These are phyloP conservation scores for Trimorus sp. DNA, from an alignment of 2,888 invertebrate species.

Conservation along the genomic window DNA sequence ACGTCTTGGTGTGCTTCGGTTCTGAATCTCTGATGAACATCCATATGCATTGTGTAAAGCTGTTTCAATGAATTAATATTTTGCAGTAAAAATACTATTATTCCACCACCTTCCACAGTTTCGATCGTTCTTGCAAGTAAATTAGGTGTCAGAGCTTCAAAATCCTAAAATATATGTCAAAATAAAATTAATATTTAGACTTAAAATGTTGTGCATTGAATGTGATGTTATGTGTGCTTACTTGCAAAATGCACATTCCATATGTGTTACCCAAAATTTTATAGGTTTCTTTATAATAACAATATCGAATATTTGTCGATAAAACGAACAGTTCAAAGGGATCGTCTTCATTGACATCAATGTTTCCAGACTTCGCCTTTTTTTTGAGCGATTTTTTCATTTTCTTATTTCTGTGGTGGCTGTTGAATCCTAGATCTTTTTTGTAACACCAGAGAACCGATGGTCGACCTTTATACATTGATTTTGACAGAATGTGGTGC, in stretches of 20 bases:
- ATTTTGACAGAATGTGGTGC: constrained; percentile 98
- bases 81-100: constrained; percentile 93
- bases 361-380: constrained; percentile 93
- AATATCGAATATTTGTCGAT: constrained; percentile 97
- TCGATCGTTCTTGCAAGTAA: constrained; percentile 97
- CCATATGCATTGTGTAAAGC: constrained; percentile 98
- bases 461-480: constrained; percentile 95
- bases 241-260: constrained; percentile 97
- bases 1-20: constrained; percentile 93
- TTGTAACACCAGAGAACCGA: constrained; percentile 99
- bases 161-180: constrained; percentile 89
- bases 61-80: constrained; percentile 94
- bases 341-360: constrained; percentile 96
- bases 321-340: constrained; percentile 98
- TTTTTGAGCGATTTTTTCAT: constrained; percentile 91
- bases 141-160: constrained; percentile 99
- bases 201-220: not conserved
- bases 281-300: constrained; percentile 98
- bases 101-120: constrained; percentile 98
- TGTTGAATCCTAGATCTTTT: constrained; percentile 85
- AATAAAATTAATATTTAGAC: no score
- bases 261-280: constrained; percentile 99
- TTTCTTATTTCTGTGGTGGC: constrained; percentile 91
- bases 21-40: constrained; percentile 96
- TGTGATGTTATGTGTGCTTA: constrained; percentile 72